Percentiles rank a stretch among this genome's conserved stretches.
Conservation (phyloP, 1,140 invertebrate genomes). For the Sitobion miscanthi region DNA sequence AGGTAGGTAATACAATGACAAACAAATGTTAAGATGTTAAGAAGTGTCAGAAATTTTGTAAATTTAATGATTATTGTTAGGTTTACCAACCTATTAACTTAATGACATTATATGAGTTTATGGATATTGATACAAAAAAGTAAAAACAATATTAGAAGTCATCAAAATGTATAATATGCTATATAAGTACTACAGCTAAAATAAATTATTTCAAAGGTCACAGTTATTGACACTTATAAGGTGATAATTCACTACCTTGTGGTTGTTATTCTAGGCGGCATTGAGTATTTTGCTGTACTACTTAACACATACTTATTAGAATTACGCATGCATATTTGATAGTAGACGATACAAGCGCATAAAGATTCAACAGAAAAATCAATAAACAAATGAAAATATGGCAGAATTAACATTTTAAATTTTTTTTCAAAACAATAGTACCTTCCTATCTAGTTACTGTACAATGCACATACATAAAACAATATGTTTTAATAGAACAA, state of each 20-base stretch:
- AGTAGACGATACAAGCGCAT: not conserved
- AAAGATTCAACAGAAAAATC: not conserved
- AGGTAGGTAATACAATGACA: not conserved
- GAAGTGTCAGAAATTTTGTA: not conserved
- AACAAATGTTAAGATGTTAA: not conserved
- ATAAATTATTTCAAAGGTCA: conserved; percentile 41
- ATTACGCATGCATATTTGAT: not conserved
- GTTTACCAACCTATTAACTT: not conserved
- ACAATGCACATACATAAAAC: conserved; percentile 2
- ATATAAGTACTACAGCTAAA: not conserved
- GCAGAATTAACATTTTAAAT: not conserved
- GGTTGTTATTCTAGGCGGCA: not conserved
- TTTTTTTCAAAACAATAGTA: not conserved
- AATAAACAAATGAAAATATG: not conserved
- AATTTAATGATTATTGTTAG: not conserved
- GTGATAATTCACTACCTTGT: not conserved
- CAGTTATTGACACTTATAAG: conserved; percentile 20
- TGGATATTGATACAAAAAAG: not conserved
- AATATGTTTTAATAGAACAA: not conserved
- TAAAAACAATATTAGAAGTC: not conserved
- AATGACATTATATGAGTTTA: not conserved
- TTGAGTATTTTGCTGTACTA: not conserved
- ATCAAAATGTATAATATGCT: conserved; percentile 5
- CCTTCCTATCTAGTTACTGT: not conserved
- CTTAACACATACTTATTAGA: not conserved